Conservation (phyloP, 2,888 invertebrate genomes). For the Mycogona germanica region DNA sequence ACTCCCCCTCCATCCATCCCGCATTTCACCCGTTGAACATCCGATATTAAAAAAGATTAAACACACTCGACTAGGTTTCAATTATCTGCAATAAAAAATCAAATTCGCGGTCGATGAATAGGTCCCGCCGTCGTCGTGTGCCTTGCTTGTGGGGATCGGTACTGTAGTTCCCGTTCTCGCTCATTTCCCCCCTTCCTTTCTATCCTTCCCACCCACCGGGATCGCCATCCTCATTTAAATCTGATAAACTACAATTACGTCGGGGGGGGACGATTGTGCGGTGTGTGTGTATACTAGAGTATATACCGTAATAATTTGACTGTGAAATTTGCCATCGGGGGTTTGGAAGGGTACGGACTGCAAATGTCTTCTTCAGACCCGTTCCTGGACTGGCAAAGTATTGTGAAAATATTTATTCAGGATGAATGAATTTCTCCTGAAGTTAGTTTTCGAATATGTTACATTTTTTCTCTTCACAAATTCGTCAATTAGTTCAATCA, state of each 20-base stretch:
- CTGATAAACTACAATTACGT: constrained; percentile 14
- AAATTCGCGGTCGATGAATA: constrained; percentile 8
- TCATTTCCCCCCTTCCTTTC: neutral
- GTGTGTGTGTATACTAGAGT: constrained; percentile 5
- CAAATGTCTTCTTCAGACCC: too few species aligned
- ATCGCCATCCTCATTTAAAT: constrained; percentile 15
- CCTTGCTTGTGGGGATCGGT: too few species aligned
- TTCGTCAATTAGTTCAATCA: too few species aligned
- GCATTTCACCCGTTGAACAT: constrained; percentile 14
- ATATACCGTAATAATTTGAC: constrained; percentile 15
- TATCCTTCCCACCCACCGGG: too few species aligned
- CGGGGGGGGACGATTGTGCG: neutral
- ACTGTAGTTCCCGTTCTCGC: neutral
- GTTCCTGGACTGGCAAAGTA: too few species aligned
- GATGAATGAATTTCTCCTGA: too few species aligned
- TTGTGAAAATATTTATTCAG: too few species aligned
- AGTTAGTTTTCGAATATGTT: too few species aligned
- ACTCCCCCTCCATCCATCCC: too few species aligned
- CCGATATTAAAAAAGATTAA: constrained; percentile 19
- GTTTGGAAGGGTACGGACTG: constrained; percentile 10
- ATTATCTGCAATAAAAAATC: constrained; percentile 17
- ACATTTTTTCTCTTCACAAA: too few species aligned
- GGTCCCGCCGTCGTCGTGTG: constrained; percentile 3
- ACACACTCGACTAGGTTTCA: constrained; percentile 18
- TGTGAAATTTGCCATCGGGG: constrained; percentile 17